A percentile compares a stretch with the other conserved stretches of the same genome.
Conservation (phyloP, 2,113 vertebrate species). For the Laterallus jamaicensis region DNA sequence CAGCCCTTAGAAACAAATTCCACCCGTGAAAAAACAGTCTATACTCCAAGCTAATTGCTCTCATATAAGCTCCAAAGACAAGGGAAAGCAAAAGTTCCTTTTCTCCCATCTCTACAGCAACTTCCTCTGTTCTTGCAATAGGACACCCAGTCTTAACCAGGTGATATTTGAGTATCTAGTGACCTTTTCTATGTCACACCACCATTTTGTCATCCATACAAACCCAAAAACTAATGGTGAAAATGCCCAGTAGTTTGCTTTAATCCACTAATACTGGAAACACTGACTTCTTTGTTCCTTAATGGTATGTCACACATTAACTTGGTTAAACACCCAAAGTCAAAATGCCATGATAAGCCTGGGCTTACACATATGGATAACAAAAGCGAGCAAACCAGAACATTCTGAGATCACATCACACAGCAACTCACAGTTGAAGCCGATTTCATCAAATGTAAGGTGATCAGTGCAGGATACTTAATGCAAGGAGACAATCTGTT, state of each 20-base stretch:
- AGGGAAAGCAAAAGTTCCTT: neutral
- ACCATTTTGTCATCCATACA: neutral
- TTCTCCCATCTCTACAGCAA: neutral
- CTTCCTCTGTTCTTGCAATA: neutral
- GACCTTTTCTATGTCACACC: neutral
- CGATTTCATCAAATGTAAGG: neutral
- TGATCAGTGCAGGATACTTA: neutral
- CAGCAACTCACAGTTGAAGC: neutral
- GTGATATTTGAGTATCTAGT: neutral
- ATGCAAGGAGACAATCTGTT: neutral
- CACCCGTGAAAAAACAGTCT: neutral
- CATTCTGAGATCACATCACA: neutral
- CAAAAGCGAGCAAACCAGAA: neutral
- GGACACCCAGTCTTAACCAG: neutral
- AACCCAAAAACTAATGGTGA: neutral
- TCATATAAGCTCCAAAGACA: neutral
- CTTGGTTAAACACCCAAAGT: neutral
- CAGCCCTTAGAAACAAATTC: neutral
- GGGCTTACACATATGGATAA: neutral
- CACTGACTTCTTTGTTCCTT: neutral
- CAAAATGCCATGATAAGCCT: neutral
- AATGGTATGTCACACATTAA: neutral
- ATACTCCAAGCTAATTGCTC: neutral
- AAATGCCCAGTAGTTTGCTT: neutral
- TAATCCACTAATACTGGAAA: neutral